These are phyloP conservation scores for Microplitis demolitor DNA, from an alignment of 1,140 invertebrate species.

Conservation along the genomic window DNA sequence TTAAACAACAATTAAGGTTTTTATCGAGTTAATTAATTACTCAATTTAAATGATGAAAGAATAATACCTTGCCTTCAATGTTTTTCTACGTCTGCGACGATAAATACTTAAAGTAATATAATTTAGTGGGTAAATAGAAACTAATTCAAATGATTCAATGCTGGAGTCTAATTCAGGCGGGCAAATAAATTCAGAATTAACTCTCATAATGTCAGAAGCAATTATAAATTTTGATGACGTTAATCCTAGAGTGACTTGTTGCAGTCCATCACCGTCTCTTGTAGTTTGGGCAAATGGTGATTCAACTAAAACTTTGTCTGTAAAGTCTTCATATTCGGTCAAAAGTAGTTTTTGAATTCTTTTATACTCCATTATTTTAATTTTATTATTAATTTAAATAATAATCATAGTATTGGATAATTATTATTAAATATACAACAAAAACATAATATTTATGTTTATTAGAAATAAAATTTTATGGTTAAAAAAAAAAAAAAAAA, in stretches of 20 bases:
- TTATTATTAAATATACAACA: no score
- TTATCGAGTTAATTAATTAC: not conserved
- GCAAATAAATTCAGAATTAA: conserved; percentile 43
- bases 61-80: conserved; percentile 62
- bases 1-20: not conserved
- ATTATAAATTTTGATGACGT: conserved; percentile 65
- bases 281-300: conserved; percentile 69
- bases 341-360: conserved; percentile 65
- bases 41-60: not conserved
- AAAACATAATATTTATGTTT: no score
- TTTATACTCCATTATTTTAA: conserved; percentile 51
- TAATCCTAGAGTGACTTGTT: conserved; percentile 66
- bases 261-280: conserved; percentile 62
- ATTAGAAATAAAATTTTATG: no score
- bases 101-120: conserved; percentile 65
- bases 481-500: no score
- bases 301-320: conserved; percentile 66
- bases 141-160: conserved; percentile 64
- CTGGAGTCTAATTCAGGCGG: conserved; percentile 58
- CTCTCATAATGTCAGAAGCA: conserved; percentile 60
- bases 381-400: no score
- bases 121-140: conserved; percentile 65
- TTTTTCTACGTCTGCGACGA: conserved; percentile 57
- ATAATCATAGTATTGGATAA: no score
- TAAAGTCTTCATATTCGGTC: conserved; percentile 66